Evolutionary conservation across 2,113 vertebrate genomes (phyloP).

Genomic region (Orcinus orca): DNA sequence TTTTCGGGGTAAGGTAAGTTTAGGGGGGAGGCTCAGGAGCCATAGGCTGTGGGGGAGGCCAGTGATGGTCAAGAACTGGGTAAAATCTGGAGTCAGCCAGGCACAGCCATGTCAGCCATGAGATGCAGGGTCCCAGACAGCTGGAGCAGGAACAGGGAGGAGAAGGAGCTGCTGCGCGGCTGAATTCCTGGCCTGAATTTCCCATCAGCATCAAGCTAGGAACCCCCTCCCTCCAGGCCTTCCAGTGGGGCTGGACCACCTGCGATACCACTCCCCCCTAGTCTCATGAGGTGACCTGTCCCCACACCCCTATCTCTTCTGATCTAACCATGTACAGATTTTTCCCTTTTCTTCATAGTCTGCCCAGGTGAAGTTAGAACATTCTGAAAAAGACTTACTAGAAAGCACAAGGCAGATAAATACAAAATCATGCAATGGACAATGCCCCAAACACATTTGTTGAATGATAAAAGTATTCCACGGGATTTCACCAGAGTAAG

Average conservation of each 20-base stretch:
- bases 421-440: background rate
- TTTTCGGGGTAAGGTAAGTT: background rate
- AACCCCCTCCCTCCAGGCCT: background rate
- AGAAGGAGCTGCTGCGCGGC: background rate
- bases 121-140: background rate
- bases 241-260: background rate
- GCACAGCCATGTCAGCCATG: background rate
- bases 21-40: background rate
- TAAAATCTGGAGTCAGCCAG: background rate
- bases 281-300: background rate
- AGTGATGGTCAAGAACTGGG: background rate
- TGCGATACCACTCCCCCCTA: background rate
- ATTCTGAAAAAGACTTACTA: background rate
- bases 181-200: background rate
- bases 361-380: background rate
- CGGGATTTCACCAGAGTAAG: background rate
- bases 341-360: background rate
- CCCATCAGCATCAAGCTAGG: background rate
- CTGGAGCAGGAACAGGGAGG: background rate
- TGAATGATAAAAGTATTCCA: background rate
- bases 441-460: background rate
- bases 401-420: background rate
- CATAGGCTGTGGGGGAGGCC: background rate
- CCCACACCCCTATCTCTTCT: background rate
- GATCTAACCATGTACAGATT: background rate